Evolutionary conservation across 2,113 vertebrate genomes (phyloP), one percentile per base, ranked within the genome.

Genomic region (Callionymus lyra): DNA sequence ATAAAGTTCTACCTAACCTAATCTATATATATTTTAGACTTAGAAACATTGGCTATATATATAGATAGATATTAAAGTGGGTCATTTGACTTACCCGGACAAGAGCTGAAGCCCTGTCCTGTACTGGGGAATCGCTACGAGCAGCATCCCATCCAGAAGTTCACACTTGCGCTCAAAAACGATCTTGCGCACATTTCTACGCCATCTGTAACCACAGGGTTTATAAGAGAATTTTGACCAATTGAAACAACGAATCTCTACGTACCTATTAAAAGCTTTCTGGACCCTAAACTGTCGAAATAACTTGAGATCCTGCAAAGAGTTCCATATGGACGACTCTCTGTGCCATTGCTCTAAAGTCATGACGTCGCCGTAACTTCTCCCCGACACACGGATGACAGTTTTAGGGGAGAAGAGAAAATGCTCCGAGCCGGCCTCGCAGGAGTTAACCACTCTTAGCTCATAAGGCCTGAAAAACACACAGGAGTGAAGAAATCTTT

Each of bases 71-170:
- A n/a, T n/a, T n/a, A n/a, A n/a, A n/a, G n/a, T n/a, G n/a, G n/a
- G 8, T 8, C 8, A 27, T 27, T 27, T n/a, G 31, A 45, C 50
- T 59, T 31, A 90, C 91, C 85, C 77, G 61, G 46, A 77, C 12
- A 91, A 58, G 3, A 87, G 77, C 13, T 86, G 59, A 16, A 92
- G 67, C 1, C 78, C 82, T 2, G 58, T 67, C 46, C 85, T 84
- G 65, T 90, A 91, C 53, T 85, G 88, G 9, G 90, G 88, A 2
- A 88, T 79, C 1, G 77, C 70, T 2, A 58, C 44, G n/a, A 90
- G 68, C 38, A 91, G 65, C 6, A 47, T 40, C 2, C 46, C 54
- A 15, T 58, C 58, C 34, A 93, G 65, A 9, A 60, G 10, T 3
- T 53, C 17, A 6, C 27, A 49, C 10, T 39, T 51, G 13, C 45